A percentile compares a stretch with the other conserved stretches of the same genome.
Conservation (phyloP, 2,797 vertebrate species). For the Babyrousa celebensis region DNA sequence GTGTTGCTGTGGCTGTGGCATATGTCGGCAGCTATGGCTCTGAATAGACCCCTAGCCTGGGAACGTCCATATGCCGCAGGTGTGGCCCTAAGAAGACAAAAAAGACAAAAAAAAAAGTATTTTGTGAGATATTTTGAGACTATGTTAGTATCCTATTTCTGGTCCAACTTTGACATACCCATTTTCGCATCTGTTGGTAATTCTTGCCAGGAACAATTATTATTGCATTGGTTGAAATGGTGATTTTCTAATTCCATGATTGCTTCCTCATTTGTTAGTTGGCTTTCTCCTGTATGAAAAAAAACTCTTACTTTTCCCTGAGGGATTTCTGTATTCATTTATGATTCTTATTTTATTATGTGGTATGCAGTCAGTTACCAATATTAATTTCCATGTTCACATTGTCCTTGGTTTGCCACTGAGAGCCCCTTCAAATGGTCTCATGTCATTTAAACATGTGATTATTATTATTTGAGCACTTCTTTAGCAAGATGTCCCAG, state of each 20-base stretch:
- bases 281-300: not conserved
- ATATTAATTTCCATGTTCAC: slow-evolving; percentile 33
- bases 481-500: not conserved
- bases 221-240: not conserved
- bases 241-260: slow-evolving; percentile 21
- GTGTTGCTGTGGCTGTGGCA: no score
- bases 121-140: slow-evolving; percentile 38
- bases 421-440: not conserved
- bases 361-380: not conserved
- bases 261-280: not conserved
- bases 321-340: slow-evolving; percentile 5
- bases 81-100: no score
- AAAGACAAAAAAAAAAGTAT: not conserved
- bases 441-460: not conserved
- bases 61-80: no score
- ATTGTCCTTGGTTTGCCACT: not conserved
- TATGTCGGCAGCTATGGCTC: no score
- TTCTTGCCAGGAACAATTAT: slow-evolving; percentile 19
- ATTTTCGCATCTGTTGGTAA: slow-evolving; percentile 7
- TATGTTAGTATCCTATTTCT: not conserved
- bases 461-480: slow-evolving; percentile 6
- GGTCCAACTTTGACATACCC: not conserved
- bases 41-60: no score
- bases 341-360: slow-evolving; percentile 58
- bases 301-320: not conserved